Evolutionary conservation across 1,140 invertebrate species (phyloP).

Genomic region (Trachelipus rathkii): DNA sequence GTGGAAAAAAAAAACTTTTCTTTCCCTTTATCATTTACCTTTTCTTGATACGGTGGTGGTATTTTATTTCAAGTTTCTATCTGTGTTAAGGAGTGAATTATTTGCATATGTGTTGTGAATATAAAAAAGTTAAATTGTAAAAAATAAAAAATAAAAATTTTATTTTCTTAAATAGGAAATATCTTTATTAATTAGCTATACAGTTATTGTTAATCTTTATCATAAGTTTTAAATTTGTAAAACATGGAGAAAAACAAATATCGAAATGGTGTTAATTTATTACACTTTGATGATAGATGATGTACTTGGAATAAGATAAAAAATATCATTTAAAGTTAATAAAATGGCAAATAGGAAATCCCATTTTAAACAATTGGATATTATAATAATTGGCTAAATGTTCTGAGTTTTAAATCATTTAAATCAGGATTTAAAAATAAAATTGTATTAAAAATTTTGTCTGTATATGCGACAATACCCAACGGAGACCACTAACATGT

Average conservation of each 20-base stretch:
- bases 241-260: too few species aligned
- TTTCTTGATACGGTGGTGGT: background rate
- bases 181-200: background rate
- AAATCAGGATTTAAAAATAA: background rate
- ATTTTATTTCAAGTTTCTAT: background rate
- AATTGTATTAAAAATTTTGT: conserved; percentile 6
- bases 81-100: background rate
- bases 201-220: background rate
- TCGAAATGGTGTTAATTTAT: too few species aligned
- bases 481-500: conserved; percentile 60
- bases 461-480: conserved; percentile 12
- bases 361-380: background rate
- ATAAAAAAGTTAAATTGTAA: background rate
- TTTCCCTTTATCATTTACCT: background rate
- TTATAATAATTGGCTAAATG: background rate
- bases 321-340: background rate
- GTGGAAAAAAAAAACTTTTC: background rate
- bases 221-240: too few species aligned
- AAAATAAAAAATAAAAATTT: background rate
- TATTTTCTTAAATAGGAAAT: background rate
- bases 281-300: background rate
- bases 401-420: background rate
- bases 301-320: background rate
- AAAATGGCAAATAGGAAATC: conserved; percentile 12
- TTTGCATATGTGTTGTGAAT: conserved; percentile 7